Percentiles rank a stretch among this genome's conserved stretches.
Evolutionary conservation across 2,797 vertebrate species (phyloP).

Genomic region (Gambusia yucatana): DNA sequence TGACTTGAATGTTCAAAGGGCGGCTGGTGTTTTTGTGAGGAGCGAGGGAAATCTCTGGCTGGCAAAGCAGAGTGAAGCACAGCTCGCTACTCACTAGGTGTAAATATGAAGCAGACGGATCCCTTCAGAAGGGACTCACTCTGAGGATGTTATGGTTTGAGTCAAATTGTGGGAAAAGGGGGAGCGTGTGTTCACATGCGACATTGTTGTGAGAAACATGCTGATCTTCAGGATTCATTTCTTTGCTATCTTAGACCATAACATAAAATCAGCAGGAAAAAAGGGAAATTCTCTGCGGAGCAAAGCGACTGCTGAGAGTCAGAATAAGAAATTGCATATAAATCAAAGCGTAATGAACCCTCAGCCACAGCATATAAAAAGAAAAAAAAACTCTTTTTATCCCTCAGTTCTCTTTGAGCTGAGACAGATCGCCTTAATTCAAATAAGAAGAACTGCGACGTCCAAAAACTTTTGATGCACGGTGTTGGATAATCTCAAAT

Average conservation of each 20-base stretch:
- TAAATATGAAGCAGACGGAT: conserved; percentile 76
- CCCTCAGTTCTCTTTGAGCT: conserved; percentile 23
- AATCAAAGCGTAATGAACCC: conserved; percentile 43
- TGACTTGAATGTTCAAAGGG: conserved; percentile 82
- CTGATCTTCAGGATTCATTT: conserved; percentile 45
- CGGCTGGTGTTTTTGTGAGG: conserved; percentile 61
- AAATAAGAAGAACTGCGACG: conserved; percentile 54
- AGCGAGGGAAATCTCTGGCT: conserved; percentile 71
- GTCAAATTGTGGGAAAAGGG: conserved; percentile 23
- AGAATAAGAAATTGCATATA: conserved; percentile 26
- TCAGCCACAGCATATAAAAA: neutral
- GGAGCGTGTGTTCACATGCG: conserved; percentile 1
- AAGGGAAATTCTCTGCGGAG: conserved; percentile 24
- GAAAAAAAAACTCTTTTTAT: conserved; percentile 7
- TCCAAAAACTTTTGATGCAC: conserved; percentile 62
- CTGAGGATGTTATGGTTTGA: conserved; percentile 50
- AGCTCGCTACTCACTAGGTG: conserved; percentile 57
- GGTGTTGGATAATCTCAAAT: conserved; percentile 61
- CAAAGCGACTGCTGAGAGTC: conserved; percentile 1
- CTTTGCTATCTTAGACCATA: conserved; percentile 19
- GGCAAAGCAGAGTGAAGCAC: conserved; percentile 58
- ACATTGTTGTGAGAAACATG: conserved; percentile 29
- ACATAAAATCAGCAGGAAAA: conserved; percentile 15
- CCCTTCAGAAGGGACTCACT: conserved; percentile 49
- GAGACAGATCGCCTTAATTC: conserved; percentile 63